These are phyloP conservation scores for Acleris literana DNA, from an alignment of 2,888 invertebrate species.

Conservation along the genomic window DNA sequence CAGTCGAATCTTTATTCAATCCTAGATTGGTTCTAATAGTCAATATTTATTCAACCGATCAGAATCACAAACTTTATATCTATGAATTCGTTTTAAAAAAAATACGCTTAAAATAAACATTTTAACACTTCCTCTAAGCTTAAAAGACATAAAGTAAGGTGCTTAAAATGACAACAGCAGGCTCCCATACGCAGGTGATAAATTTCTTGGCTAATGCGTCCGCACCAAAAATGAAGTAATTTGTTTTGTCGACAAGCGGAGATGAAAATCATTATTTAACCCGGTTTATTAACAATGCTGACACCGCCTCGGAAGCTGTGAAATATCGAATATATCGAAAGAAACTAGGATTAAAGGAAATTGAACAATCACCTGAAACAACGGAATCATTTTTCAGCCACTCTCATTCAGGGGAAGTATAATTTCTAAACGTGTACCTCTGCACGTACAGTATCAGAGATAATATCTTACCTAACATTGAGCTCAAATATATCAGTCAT, in stretches of 20 bases:
- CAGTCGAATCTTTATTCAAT: no score
- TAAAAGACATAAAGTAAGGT: slow-evolving; percentile 35
- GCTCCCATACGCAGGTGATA: slow-evolving; percentile 67
- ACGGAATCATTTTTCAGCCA: background rate
- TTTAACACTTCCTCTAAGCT: slow-evolving; percentile 27
- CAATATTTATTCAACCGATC: no score
- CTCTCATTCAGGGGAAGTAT: no score
- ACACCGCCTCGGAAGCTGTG: slow-evolving; percentile 21
- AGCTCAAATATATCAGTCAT: no score
- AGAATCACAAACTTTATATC: no score
- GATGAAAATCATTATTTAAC: slow-evolving; percentile 79
- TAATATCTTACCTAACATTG: no score
- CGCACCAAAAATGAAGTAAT: slow-evolving; percentile 77
- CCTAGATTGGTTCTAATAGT: no score
- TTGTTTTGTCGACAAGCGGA: slow-evolving; percentile 74
- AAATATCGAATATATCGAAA: slow-evolving; percentile 30
- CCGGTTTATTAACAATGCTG: slow-evolving; percentile 62
- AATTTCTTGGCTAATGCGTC: slow-evolving; percentile 70
- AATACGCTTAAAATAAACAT: slow-evolving; percentile 13
- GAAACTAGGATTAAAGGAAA: slow-evolving; percentile 23
- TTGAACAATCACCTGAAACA: slow-evolving; percentile 10
- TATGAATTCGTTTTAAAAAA: no score
- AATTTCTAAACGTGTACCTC: no score
- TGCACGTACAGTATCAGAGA: no score
- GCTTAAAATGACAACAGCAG: slow-evolving; percentile 54